These are phyloP conservation scores for Archips crataeganus DNA, from an alignment of 2,888 invertebrate genomes.

Conservation along the genomic window DNA sequence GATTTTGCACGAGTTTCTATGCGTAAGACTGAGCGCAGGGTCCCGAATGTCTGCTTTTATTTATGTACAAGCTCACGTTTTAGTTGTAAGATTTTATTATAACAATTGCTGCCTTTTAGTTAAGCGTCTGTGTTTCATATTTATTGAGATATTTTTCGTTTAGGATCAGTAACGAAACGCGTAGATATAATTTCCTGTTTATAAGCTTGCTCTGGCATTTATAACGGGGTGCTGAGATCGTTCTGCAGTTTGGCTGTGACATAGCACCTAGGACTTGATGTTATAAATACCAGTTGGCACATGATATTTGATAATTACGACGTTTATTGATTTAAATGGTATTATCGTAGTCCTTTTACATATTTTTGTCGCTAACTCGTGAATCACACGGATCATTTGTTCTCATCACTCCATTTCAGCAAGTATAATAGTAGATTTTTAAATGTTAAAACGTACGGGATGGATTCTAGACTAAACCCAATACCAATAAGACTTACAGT, in stretches of 20 bases:
- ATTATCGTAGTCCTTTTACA: slow-evolving; percentile 18
- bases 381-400: slow-evolving; percentile 8
- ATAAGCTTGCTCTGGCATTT: slow-evolving; percentile 49
- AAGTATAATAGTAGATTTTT: slow-evolving; percentile 20
- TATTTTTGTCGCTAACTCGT: slow-evolving; percentile 26
- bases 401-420: slow-evolving; percentile 14
- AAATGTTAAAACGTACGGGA: slow-evolving; percentile 31
- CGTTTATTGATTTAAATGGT: slow-evolving; percentile 22
- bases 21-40: slow-evolving; percentile 64
- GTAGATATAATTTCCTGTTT: slow-evolving; percentile 33
- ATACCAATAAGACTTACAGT: not conserved
- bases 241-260: slow-evolving; percentile 60
- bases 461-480: slow-evolving; percentile 24
- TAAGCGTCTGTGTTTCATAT: slow-evolving; percentile 63
- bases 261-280: slow-evolving; percentile 50
- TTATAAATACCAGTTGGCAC: slow-evolving; percentile 52
- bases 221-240: slow-evolving; percentile 49
- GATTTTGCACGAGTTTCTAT: slow-evolving; percentile 38
- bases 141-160: slow-evolving; percentile 55
- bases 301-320: slow-evolving; percentile 26
- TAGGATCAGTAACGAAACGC: slow-evolving; percentile 22
- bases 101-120: slow-evolving; percentile 63
- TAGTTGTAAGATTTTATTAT: slow-evolving; percentile 61
- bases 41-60: slow-evolving; percentile 56
- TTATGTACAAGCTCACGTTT: slow-evolving; percentile 51